phyloP scores from a whole-genome alignment of 2,113 vertebrate species.

The Menura novaehollandiae region DNA sequence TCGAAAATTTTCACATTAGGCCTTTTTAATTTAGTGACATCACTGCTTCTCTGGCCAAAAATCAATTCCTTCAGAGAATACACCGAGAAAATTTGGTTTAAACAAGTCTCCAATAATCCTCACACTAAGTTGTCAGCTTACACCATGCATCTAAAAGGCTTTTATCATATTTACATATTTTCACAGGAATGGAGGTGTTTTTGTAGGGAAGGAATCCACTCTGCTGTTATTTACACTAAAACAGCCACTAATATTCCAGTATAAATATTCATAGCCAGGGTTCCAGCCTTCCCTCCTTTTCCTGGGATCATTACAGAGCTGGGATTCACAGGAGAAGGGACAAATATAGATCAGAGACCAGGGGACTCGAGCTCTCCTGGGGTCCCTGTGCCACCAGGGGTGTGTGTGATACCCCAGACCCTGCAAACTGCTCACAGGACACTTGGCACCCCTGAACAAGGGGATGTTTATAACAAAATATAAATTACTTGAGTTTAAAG shows the following conservation, averaged over 20 bases:
- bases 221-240: background rate
- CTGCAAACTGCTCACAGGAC: background rate
- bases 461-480: rapidly evolving
- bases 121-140: background rate
- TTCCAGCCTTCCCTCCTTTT: background rate
- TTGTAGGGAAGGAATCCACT: background rate
- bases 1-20: background rate
- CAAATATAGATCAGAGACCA: background rate
- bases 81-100: background rate
- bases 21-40: background rate
- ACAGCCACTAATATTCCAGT: background rate
- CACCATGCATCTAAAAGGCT: background rate
- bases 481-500: background rate
- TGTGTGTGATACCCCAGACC: rapidly evolving
- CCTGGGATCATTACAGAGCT: background rate
- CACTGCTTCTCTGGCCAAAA: background rate
- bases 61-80: background rate
- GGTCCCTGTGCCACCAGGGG: background rate
- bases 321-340: background rate
- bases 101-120: background rate
- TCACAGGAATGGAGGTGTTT: background rate
- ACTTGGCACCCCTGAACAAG: background rate
- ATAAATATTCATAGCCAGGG: background rate
- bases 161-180: background rate
- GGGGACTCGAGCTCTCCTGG: background rate